A percentile compares a stretch with the other conserved stretches of the same genome.
phyloP scores from a whole-genome alignment of 2,888 invertebrate genomes.

The Mesopsocus fuscifrons region DNA sequence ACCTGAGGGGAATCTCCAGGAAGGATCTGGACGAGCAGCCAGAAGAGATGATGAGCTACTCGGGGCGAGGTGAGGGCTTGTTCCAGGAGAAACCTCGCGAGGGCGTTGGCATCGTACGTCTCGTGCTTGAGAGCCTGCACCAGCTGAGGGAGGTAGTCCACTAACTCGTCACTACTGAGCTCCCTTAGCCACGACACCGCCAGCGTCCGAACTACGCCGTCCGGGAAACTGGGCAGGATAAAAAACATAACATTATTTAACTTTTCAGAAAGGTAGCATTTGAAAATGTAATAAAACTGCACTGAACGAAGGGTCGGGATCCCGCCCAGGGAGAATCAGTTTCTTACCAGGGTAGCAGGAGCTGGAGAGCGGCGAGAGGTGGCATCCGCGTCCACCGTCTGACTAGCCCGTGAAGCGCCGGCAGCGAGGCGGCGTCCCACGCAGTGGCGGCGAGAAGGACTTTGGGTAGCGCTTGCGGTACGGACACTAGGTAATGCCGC shows the following conservation, averaged over 20 bases:
- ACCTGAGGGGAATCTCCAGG: conserved; percentile 69
- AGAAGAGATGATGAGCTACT: conserved; percentile 88
- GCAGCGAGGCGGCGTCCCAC: conserved; percentile 78
- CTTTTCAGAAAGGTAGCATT: too few species aligned
- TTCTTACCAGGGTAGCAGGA: conserved; percentile 73
- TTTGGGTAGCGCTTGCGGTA: conserved; percentile 71
- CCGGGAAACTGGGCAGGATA: conserved; percentile 56
- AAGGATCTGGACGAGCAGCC: conserved; percentile 70
- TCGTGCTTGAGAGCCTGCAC: conserved; percentile 80
- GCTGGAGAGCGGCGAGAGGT: conserved; percentile 77
- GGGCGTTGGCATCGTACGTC: conserved; percentile 74
- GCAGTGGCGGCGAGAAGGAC: conserved; percentile 70
- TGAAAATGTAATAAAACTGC: too few species aligned
- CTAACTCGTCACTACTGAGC: conserved; percentile 71
- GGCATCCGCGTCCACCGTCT: conserved; percentile 69
- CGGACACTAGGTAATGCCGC: conserved; percentile 66
- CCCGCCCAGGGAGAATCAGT: background rate
- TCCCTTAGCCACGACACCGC: conserved; percentile 67
- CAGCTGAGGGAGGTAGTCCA: conserved; percentile 83
- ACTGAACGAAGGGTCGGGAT: too few species aligned
- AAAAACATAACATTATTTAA: too few species aligned
- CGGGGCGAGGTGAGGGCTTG: conserved; percentile 70
- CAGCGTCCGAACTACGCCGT: conserved; percentile 63
- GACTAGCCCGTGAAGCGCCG: conserved; percentile 74
- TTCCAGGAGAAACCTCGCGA: conserved; percentile 64